phyloP scores from a whole-genome alignment of 64 coral and sea anemone species.

The Actinia equina region DNA sequence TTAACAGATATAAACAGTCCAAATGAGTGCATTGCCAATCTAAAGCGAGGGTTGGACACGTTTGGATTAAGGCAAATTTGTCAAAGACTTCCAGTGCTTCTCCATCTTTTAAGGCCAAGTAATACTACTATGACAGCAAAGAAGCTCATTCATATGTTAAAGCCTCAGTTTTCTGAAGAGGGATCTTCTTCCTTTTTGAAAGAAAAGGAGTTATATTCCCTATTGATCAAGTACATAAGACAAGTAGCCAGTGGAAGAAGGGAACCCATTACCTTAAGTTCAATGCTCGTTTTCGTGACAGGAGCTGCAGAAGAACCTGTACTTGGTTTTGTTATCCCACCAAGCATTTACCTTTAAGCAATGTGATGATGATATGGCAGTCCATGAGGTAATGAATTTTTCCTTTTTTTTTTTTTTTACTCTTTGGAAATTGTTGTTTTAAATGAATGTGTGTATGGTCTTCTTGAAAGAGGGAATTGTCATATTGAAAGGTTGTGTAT shows the following conservation, averaged over 20 bases:
- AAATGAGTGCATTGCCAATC: background rate
- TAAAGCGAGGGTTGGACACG: slow-evolving; percentile 1
- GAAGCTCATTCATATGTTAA: slow-evolving; percentile 10
- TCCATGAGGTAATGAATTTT: too few relatives aligned
- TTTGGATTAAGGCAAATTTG: background rate
- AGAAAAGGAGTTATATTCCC: background rate
- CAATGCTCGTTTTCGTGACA: too few relatives aligned
- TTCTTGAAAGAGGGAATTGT: too few relatives aligned
- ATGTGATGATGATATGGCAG: too few relatives aligned
- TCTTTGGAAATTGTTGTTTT: too few relatives aligned
- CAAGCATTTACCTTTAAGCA: too few relatives aligned
- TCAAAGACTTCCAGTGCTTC: background rate
- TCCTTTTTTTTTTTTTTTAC: too few relatives aligned
- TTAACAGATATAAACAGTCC: background rate
- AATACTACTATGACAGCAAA: background rate
- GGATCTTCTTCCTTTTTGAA: slow-evolving; percentile 5
- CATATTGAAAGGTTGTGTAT: too few relatives aligned
- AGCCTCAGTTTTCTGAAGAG: slow-evolving; percentile 11
- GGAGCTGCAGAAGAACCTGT: too few relatives aligned
- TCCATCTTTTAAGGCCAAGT: slow-evolving; percentile 29
- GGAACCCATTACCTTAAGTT: too few relatives aligned
- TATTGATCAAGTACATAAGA: background rate
- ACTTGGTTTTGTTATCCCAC: too few relatives aligned
- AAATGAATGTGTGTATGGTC: too few relatives aligned
- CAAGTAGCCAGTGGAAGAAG: background rate